phyloP scores from a whole-genome alignment of 2,113 vertebrate species.

The Trachemys scripta region DNA sequence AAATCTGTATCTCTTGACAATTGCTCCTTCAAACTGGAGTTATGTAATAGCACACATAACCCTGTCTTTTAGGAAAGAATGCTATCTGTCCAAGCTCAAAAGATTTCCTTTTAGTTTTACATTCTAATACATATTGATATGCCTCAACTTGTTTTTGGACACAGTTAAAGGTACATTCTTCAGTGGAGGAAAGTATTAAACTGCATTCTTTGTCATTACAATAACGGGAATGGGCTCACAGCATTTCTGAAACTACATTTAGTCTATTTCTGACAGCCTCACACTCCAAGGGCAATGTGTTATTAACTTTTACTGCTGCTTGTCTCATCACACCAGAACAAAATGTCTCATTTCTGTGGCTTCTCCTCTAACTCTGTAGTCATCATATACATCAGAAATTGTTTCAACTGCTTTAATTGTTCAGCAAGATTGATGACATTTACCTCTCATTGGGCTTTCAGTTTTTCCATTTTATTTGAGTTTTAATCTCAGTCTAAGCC shows the following conservation, averaged over 20 bases:
- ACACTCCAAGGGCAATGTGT: fast-evolving
- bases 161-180: background rate
- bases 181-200: background rate
- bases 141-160: background rate
- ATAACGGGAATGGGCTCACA: background rate
- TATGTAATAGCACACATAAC: background rate
- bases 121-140: background rate
- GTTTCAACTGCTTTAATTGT: background rate
- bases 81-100: background rate
- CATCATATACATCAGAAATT: background rate
- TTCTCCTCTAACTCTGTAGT: background rate
- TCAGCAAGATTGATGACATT: background rate
- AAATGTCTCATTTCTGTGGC: fast-evolving
- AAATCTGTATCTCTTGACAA: background rate
- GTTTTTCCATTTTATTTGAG: background rate
- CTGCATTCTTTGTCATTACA: background rate
- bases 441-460: background rate
- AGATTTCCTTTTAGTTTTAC: background rate
- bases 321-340: background rate
- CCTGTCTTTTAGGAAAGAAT: background rate
- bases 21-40: background rate
- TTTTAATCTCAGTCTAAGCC: background rate
- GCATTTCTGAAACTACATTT: background rate
- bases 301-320: background rate
- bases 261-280: background rate